Conservation (phyloP, 2,797 vertebrate species). For the Cyprinodon diabolis region DNA sequence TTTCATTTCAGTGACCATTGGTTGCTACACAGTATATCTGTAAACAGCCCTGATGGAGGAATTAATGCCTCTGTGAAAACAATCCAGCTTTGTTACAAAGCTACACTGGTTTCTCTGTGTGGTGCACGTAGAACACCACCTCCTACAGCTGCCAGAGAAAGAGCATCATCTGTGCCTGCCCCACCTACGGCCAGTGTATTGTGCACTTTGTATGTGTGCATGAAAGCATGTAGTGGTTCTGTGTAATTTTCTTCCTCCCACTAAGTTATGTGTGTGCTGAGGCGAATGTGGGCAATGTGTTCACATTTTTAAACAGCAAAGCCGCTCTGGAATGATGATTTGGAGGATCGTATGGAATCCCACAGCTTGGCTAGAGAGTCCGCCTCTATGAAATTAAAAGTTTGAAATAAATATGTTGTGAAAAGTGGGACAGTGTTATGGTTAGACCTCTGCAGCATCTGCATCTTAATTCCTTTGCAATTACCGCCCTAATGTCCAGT, state of each 20-base stretch:
- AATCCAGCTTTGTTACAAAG: conserved; percentile 80
- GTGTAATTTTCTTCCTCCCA: conserved; percentile 77
- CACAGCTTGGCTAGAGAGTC: conserved; percentile 21
- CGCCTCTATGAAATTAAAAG: conserved; percentile 32
- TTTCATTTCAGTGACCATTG: not conserved
- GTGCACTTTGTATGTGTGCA: conserved; percentile 21
- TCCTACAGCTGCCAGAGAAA: conserved; percentile 70
- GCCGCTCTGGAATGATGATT: conserved; percentile 51
- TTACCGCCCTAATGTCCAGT: conserved; percentile 29
- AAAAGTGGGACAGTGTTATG: conserved; percentile 37
- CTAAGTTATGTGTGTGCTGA: conserved; percentile 71
- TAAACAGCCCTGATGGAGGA: conserved; percentile 36
- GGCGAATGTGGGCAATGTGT: conserved; percentile 64
- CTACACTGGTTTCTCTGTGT: conserved; percentile 81
- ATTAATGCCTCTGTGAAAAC: conserved; percentile 64
- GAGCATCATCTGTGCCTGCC: conserved; percentile 57
- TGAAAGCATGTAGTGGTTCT: conserved; percentile 44
- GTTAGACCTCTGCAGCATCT: conserved; percentile 27
- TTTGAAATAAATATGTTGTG: conserved; percentile 13
- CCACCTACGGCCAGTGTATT: conserved; percentile 60
- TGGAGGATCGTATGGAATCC: conserved; percentile 40
- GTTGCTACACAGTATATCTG: not conserved
- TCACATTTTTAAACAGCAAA: conserved; percentile 56
- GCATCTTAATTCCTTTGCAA: conserved; percentile 30
- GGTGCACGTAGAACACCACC: conserved; percentile 77